Percentiles rank a stretch among this genome's conserved stretches.
Evolutionary conservation across 1,140 invertebrate genomes (phyloP).

Genomic region (Phthorimaea operculella): DNA sequence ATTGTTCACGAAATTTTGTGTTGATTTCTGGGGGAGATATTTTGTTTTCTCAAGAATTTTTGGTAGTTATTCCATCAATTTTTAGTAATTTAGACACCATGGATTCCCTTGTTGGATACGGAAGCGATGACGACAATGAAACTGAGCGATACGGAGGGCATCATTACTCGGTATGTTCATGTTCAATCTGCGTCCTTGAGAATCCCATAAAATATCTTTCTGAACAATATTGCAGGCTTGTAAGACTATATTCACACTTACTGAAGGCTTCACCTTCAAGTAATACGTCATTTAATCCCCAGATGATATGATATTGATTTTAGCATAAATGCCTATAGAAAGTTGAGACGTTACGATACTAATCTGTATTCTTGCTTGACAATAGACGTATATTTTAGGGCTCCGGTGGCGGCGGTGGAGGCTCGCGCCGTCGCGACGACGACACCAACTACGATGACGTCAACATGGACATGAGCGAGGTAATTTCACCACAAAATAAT

Average conservation of each 20-base stretch:
- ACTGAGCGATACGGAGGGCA: conserved; percentile 35
- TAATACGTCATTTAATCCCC: too few species aligned
- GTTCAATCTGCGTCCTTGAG: conserved; percentile 3
- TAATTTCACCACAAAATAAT: conserved; percentile 22
- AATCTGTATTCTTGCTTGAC: conserved; percentile 62
- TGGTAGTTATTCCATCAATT: too few species aligned
- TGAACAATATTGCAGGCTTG: not conserved
- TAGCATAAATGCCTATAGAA: too few species aligned
- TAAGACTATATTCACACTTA: not conserved
- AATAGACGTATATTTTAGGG: conserved; percentile 64
- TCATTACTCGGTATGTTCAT: conserved; percentile 38
- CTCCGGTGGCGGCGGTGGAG: conserved; percentile 11
- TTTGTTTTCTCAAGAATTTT: too few species aligned
- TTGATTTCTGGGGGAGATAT: too few species aligned
- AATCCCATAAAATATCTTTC: not conserved
- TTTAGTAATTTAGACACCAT: conserved; percentile 31
- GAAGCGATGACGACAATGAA: conserved; percentile 73
- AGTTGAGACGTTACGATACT: conserved; percentile 30
- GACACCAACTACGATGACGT: conserved; percentile 66
- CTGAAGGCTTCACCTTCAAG: too few species aligned
- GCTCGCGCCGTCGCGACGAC: conserved; percentile 44
- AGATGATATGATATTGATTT: too few species aligned
- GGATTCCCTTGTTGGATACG: conserved; percentile 72
- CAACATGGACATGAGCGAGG: conserved; percentile 68
- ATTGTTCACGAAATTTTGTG: too few species aligned